These are phyloP conservation scores for Pachypeltis micranthus DNA, from an alignment of 1,140 invertebrate species.

Conservation along the genomic window DNA sequence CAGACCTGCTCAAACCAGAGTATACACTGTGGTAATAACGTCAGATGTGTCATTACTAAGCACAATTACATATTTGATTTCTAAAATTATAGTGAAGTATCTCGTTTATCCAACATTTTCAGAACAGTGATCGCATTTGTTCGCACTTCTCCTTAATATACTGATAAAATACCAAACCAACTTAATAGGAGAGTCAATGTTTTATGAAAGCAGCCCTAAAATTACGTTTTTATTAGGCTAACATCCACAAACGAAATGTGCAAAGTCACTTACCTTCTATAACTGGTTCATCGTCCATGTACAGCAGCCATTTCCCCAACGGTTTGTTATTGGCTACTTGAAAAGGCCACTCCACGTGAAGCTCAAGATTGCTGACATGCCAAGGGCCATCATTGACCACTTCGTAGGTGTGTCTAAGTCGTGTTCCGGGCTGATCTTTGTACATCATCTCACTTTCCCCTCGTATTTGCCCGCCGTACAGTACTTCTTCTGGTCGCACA, in stretches of 20 bases:
- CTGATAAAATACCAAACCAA: neutral
- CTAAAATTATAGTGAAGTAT: too few relatives aligned
- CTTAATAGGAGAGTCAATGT: too few relatives aligned
- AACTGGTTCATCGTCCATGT: constrained; percentile 66
- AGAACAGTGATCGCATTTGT: too few relatives aligned
- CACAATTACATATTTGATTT: too few relatives aligned
- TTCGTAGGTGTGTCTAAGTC: constrained; percentile 72
- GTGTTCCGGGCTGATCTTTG: constrained; percentile 73
- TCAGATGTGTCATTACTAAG: too few relatives aligned
- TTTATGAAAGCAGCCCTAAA: too few relatives aligned
- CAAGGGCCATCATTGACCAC: constrained; percentile 81
- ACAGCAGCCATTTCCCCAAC: constrained; percentile 80
- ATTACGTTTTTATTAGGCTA: too few relatives aligned
- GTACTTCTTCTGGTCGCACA: constrained; percentile 60
- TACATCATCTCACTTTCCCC: constrained; percentile 71
- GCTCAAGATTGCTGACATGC: constrained; percentile 59
- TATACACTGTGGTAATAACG: too few relatives aligned
- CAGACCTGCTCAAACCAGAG: too few relatives aligned
- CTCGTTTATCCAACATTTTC: too few relatives aligned
- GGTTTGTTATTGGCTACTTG: constrained; percentile 66
- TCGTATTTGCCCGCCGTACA: constrained; percentile 71
- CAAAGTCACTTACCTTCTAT: constrained; percentile 63
- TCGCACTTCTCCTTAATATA: neutral
- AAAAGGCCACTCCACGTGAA: constrained; percentile 81
- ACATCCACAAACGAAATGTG: too few relatives aligned